Evolutionary conservation across 2,113 vertebrate genomes (phyloP).

Genomic region (Amazona vittata): DNA sequence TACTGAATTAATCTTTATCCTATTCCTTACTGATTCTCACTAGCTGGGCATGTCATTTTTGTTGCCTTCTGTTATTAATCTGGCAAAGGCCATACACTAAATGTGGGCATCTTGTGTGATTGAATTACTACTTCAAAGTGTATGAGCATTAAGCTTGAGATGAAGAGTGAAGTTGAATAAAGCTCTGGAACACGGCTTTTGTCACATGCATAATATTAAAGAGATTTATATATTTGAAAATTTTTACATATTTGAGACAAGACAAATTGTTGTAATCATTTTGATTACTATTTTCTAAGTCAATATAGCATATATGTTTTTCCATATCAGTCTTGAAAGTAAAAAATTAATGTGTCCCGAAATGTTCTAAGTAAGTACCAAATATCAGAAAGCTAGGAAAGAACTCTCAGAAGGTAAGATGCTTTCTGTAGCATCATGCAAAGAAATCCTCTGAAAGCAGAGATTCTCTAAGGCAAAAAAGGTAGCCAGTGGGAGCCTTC

Average conservation of each 20-base stretch:
- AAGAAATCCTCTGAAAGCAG: not conserved
- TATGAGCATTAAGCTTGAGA: not conserved
- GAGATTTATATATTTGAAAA: accelerated
- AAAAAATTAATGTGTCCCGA: not conserved
- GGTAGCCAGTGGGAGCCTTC: not conserved
- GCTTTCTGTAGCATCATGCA: not conserved
- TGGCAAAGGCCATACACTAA: not conserved
- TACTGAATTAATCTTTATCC: not conserved
- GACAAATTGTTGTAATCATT: not conserved
- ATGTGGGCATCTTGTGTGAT: not conserved
- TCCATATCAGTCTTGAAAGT: not conserved
- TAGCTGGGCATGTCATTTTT: accelerated
- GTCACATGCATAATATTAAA: not conserved
- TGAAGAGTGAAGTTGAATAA: not conserved
- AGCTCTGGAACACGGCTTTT: not conserved
- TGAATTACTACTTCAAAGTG: not conserved
- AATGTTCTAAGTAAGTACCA: not conserved
- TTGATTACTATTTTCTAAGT: not conserved
- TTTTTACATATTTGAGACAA: not conserved
- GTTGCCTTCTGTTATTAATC: not conserved
- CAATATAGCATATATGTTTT: accelerated
- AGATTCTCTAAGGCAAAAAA: not conserved
- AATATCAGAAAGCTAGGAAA: not conserved
- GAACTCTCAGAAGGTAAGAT: not conserved
- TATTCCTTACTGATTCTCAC: not conserved